A percentile compares a stretch with the other conserved stretches of the same genome.
Conservation (phyloP, 2,797 vertebrate species). For the Xenops minutus region DNA sequence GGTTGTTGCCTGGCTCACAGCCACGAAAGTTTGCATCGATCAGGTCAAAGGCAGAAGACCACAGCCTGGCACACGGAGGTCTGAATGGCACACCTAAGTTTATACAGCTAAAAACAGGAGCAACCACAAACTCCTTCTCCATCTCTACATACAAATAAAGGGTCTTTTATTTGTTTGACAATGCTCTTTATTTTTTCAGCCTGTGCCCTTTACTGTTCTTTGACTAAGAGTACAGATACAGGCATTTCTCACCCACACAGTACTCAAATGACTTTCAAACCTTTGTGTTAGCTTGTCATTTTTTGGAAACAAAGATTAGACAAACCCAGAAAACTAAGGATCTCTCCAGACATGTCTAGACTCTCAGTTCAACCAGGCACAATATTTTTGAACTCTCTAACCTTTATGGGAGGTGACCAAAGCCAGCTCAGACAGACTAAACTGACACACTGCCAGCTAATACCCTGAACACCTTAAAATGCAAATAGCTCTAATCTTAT, state of each 20-base stretch:
- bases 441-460: constrained; percentile 74
- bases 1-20: neutral
- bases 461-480: constrained; percentile 73
- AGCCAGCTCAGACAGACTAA: constrained; percentile 78
- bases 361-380: constrained; percentile 67
- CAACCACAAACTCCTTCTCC: neutral
- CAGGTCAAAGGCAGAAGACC: neutral
- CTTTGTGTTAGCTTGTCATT: constrained; percentile 58
- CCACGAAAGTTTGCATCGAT: neutral
- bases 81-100: neutral
- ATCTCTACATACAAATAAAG: neutral
- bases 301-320: constrained; percentile 72
- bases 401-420: constrained; percentile 74
- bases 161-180: constrained; percentile 20
- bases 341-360: constrained; percentile 79
- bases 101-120: neutral
- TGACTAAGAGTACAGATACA: constrained; percentile 43
- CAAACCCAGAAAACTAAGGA: constrained; percentile 72
- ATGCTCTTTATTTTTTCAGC: constrained; percentile 12
- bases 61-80: neutral
- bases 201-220: constrained; percentile 23
- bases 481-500: constrained; percentile 75
- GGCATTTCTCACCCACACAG: constrained; percentile 52
- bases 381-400: constrained; percentile 76
- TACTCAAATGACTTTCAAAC: constrained; percentile 61